These are phyloP conservation scores for Psylliodes chrysocephalus DNA, from an alignment of 2,888 invertebrate species.

Conservation along the genomic window DNA sequence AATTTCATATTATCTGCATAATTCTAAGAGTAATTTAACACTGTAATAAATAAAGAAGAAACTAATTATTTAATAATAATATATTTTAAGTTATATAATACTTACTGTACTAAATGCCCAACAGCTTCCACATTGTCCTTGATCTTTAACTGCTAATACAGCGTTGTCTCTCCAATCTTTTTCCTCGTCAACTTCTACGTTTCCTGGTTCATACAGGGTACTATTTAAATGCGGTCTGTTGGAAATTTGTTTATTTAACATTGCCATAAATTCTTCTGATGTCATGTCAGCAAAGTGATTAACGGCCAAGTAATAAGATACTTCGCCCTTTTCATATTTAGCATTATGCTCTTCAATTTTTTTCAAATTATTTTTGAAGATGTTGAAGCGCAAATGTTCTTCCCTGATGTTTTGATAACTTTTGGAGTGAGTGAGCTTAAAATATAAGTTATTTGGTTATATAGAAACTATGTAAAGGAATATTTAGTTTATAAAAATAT, in stretches of 20 bases:
- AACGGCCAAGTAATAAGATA: not conserved
- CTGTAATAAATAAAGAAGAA: too few species aligned
- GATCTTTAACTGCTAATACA: conserved; percentile 68
- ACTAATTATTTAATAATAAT: too few species aligned
- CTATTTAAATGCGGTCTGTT: not conserved
- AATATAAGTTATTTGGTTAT: too few species aligned
- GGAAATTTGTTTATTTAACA: not conserved
- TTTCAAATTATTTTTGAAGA: conserved; percentile 22
- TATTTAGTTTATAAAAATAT: too few species aligned
- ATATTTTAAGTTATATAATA: not conserved
- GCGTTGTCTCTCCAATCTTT: conserved; percentile 67
- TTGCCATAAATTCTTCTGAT: conserved; percentile 48
- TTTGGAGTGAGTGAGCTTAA: conserved; percentile 5
- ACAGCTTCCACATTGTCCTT: conserved; percentile 72
- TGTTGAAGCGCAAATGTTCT: conserved; percentile 15
- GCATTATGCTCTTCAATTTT: conserved; percentile 18
- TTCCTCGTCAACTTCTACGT: not conserved
- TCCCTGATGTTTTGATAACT: conserved; percentile 1
- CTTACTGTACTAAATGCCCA: conserved; percentile 73
- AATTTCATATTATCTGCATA: too few species aligned
- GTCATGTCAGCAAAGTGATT: conserved; percentile 19
- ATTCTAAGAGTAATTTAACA: too few species aligned
- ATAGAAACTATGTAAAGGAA: too few species aligned
- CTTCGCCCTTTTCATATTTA: conserved; percentile 8
- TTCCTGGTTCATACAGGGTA: not conserved